phyloP scores from a whole-genome alignment of 2,888 invertebrate species.

The Drosophila subsilvestris region DNA sequence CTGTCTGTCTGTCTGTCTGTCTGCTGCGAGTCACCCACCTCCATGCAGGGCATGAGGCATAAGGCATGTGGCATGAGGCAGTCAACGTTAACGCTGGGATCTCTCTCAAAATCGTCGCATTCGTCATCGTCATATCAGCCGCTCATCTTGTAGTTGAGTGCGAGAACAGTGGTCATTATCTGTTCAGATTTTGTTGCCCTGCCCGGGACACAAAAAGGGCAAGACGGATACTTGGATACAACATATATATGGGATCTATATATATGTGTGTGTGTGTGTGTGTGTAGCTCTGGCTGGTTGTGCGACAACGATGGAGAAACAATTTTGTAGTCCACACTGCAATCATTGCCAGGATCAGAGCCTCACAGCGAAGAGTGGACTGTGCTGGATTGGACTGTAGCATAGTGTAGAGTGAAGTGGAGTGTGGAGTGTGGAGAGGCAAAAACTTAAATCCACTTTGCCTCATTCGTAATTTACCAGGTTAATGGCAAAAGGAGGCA shows the following conservation, averaged over 20 bases:
- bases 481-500: conserved; percentile 70
- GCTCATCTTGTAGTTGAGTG: conserved; percentile 76
- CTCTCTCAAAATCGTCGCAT: conserved; percentile 70
- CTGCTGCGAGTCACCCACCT: conserved; percentile 40
- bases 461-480: conserved; percentile 76
- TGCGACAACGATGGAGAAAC: conserved; percentile 56
- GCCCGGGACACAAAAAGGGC: not conserved
- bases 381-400: not conserved
- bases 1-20: conserved; percentile 41
- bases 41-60: conserved; percentile 27
- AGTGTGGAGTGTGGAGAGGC: conserved; percentile 32
- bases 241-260: conserved; percentile 1
- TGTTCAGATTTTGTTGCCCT: conserved; percentile 71
- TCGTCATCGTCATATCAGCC: conserved; percentile 77
- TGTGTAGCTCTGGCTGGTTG: not conserved
- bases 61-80: conserved; percentile 40
- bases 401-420: conserved; percentile 2
- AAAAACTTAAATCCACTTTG: conserved; percentile 69
- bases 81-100: conserved; percentile 50
- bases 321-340: conserved; percentile 70
- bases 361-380: conserved; percentile 14
- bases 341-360: conserved; percentile 76
- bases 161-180: conserved; percentile 78
- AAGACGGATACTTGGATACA: conserved; percentile 14
- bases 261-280: conserved; percentile 18